Base-by-base conservation (phyloP, 2,113 vertebrate genomes). In the Silurus glanis region DNA sequence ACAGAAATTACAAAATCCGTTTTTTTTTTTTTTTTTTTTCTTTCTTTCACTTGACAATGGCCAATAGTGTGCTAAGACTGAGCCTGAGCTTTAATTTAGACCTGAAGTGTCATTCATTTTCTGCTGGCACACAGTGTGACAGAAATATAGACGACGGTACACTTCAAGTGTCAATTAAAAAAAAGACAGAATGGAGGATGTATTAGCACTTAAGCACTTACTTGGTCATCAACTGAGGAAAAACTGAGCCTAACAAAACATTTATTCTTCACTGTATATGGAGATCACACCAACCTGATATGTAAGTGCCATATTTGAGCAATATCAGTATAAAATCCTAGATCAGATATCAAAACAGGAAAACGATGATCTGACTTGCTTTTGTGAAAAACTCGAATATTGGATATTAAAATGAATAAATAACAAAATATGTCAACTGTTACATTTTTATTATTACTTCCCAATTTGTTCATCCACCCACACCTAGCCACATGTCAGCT, bases 1-100 rank as follows among this genome's bases (percentile, higher is more conserved):
- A 89, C 85, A 91, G 91, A 84, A 91, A 90, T 91, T 90, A 91
- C 81, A 64, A 75, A 82, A 79, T 8, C 13, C 16, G 51, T 12
- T 49, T 6, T 25, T 55, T 16, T 9, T 45, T 55, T 16, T 9
- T 45, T 6, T 47, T 62, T 21, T 45, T 47, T 56, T 45, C 10
- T 59, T 7, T 25, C 21, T 51, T 7, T n/a, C 23, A 76, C 2
- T 55, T 76, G 21, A 53, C 51, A 53, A 9, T 76, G 74, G 37
- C 75, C 16, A 16, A 78, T 16, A 6, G 10, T 56, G 58, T 13
- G 21, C 61, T 55, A 37, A 37, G 37, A 37, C 37, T 12, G 21
- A 51, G 37, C 59, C 56, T 45, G 53, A 69, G 37, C 69, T 67
- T 82, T 82, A 80, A 23, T 45, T 71, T 80, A 83, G 49, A 53